These are phyloP conservation scores for Gnathonemus echidnorhynchus DNA, from an alignment of 2,113 vertebrate genomes.

Conservation along the genomic window DNA sequence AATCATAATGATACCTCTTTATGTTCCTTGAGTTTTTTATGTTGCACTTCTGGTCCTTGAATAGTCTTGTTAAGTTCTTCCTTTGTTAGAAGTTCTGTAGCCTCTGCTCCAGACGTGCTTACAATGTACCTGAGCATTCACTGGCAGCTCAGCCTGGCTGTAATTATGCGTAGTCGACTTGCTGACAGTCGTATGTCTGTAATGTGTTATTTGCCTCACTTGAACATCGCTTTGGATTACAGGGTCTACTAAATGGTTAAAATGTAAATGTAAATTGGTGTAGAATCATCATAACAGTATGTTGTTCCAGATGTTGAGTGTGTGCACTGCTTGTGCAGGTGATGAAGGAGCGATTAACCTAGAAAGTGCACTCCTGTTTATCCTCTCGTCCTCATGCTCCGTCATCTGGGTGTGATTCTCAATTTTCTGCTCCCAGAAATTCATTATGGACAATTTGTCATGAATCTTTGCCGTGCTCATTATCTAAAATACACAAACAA, in stretches of 20 bases:
- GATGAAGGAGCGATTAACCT: slow-evolving; percentile 39
- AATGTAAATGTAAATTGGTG: neutral
- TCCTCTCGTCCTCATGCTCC: slow-evolving; percentile 46
- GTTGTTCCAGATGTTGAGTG: neutral
- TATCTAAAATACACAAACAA: slow-evolving; percentile 27
- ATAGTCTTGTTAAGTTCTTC: neutral
- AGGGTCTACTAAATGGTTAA: neutral
- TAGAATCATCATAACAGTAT: neutral
- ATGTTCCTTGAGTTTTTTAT: neutral
- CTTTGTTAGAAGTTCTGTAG: neutral
- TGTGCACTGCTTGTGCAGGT: neutral
- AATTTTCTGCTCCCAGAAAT: slow-evolving; percentile 61
- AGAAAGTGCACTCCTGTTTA: slow-evolving; percentile 45
- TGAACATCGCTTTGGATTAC: neutral
- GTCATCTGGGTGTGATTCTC: slow-evolving; percentile 21
- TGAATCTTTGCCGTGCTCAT: slow-evolving; percentile 62
- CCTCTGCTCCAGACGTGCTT: neutral
- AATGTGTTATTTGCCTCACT: neutral
- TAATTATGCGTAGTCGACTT: neutral
- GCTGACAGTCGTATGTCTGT: neutral
- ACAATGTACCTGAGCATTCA: neutral
- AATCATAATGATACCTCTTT: neutral
- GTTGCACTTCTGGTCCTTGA: neutral
- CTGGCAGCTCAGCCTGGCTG: neutral
- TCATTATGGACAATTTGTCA: slow-evolving; percentile 49